These are phyloP conservation scores for Tragelaphus imberbis DNA, from an alignment of 2,113 vertebrate species.

Conservation along the genomic window DNA sequence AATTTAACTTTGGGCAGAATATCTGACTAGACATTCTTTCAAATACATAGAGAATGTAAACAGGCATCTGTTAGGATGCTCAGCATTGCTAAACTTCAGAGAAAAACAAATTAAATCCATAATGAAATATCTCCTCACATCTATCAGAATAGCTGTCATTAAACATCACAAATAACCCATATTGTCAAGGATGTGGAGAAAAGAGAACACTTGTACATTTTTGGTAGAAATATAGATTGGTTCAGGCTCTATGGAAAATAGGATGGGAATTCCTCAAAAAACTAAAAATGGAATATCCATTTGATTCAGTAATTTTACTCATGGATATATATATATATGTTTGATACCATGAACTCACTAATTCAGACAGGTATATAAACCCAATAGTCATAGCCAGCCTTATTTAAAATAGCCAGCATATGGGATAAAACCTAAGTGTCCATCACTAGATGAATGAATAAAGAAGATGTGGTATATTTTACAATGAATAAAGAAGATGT, in stretches of 20 bases:
- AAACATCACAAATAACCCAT: not conserved
- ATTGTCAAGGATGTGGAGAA: not conserved
- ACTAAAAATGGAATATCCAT: not conserved
- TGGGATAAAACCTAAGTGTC: not conserved
- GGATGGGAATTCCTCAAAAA: not conserved
- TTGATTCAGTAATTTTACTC: not conserved
- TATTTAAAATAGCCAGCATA: not conserved
- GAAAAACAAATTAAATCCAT: not conserved
- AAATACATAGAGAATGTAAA: not conserved
- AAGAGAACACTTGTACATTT: not conserved
- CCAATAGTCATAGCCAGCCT: not conserved
- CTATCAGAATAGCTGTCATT: not conserved
- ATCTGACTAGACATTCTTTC: not conserved
- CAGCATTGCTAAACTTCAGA: not conserved
- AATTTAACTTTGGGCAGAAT: not conserved
- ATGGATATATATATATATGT: not conserved
- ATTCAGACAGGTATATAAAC: not conserved
- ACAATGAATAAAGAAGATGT: not conserved
- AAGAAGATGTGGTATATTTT: not conserved
- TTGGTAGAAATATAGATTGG: not conserved
- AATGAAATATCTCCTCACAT: not conserved
- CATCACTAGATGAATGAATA: not conserved
- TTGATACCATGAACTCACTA: not conserved
- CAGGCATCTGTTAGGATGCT: not conserved
- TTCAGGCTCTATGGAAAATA: not conserved